Evolutionary conservation across 2,113 vertebrate genomes (phyloP), one percentile per base, ranked within the genome.

Genomic region (Phrynosoma platyrhinos): DNA sequence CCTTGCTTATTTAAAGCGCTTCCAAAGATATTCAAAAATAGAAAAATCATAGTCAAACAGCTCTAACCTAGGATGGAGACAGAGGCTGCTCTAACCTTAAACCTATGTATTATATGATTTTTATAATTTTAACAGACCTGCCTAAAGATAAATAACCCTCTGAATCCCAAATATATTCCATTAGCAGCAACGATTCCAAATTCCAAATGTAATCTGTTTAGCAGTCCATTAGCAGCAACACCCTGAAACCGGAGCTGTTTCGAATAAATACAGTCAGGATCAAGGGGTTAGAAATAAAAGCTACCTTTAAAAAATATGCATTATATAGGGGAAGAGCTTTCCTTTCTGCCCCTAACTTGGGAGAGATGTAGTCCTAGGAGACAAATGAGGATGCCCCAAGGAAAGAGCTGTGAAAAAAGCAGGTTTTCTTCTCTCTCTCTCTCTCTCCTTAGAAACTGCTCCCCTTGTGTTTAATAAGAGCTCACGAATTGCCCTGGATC

Each of bases 401-500:
- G 55, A 85, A 27, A 88, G 9, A 42, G 25, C 58, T 5, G 69
- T 27, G 69, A 52, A 68, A 30, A 42, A 8, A 5, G n/a, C 78
- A 52, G 9, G 74, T 53, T 30, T 18, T 10, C 66, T 64, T n/a
- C 23, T 40, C 14, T 42, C 5, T 18, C 25, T 16, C 27, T 18
- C 23, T 14, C 25, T 2, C 53, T 21, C 18, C 36, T 20, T 27
- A 52, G 30, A 58, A 82, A 69, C 23, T 47, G 21, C 25, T 36
- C 18, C 32, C 30, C 55, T 85, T 74, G 80, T 77, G 27, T 77
- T 68, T 82, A 40, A 76, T 66, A 71, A 68, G 47, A 25, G 32
- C 18, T 66, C 77, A 25, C 69, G 42, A 76, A 58, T 86, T 52
- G 62, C 79, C 83, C 80, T 13, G 69, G 71, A 76, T 82, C 79